Conservation (phyloP, 2,888 invertebrate genomes). For the Lottia scabra region DNA sequence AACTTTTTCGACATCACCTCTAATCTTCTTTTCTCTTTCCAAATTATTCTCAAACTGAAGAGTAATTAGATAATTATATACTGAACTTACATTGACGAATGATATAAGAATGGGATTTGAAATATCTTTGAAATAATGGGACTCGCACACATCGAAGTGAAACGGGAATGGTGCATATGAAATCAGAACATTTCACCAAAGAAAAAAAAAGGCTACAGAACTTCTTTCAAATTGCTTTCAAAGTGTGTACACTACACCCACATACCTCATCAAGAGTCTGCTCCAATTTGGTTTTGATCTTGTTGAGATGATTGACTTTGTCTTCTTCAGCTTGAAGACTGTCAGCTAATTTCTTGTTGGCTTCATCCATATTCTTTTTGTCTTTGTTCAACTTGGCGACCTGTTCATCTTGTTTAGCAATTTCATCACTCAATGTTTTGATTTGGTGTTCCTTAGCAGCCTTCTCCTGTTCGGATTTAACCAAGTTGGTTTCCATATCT, state of each 20-base stretch:
- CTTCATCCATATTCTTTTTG: constrained; percentile 95
- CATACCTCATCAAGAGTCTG: constrained; percentile 89
- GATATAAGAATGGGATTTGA: too few species aligned
- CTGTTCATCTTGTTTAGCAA: constrained; percentile 96
- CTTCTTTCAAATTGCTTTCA: too few species aligned
- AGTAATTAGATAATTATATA: too few species aligned
- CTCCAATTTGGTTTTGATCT: constrained; percentile 98
- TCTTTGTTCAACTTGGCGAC: constrained; percentile 99
- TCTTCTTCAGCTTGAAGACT: constrained; percentile 86
- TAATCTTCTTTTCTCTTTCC: constrained; percentile 98
- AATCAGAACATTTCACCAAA: too few species aligned
- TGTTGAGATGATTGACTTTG: constrained; percentile 99
- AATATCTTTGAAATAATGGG: too few species aligned
- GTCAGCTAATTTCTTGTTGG: constrained; percentile 61
- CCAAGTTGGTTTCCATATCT: constrained; percentile 90
- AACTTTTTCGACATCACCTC: constrained; percentile 94
- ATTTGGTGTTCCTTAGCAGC: constrained; percentile 98
- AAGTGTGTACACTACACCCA: too few species aligned
- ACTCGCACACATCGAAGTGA: too few species aligned
- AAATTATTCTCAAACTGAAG: constrained; percentile 87
- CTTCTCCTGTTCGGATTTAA: constrained; percentile 86
- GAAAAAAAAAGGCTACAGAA: too few species aligned
- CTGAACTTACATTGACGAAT: too few species aligned
- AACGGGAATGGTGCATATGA: too few species aligned
- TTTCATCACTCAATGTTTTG: constrained; percentile 83